phyloP scores from a whole-genome alignment of 2,888 invertebrate species.

The Ceratothoa steindachneri region DNA sequence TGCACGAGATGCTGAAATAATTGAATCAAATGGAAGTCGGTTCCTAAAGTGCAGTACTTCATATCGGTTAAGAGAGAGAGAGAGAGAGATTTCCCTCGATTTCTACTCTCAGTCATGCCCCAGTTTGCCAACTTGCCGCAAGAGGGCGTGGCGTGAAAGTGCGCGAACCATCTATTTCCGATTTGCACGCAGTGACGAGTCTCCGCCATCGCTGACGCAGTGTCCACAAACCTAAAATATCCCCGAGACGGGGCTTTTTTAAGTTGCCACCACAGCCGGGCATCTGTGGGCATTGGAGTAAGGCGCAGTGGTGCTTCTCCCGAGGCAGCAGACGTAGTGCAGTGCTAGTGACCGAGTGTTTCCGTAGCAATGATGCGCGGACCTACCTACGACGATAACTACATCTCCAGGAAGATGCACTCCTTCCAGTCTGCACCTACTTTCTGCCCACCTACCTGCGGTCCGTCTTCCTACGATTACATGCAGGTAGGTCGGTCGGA shows the following conservation, averaged over 20 bases:
- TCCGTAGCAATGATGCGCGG: constrained; percentile 38
- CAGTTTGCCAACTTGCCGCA: too few relatives aligned
- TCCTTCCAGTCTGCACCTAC: constrained; percentile 32
- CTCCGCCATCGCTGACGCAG: neutral
- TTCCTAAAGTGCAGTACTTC: too few relatives aligned
- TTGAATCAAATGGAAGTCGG: too few relatives aligned
- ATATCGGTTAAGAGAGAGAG: too few relatives aligned
- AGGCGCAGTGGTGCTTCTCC: constrained; percentile 1
- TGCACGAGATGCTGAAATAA: too few relatives aligned
- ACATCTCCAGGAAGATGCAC: constrained; percentile 45
- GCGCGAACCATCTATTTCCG: neutral
- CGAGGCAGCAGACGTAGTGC: constrained; percentile 3
- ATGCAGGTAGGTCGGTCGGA: neutral
- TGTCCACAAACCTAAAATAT: constrained; percentile 1
- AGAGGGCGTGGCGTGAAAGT: neutral
- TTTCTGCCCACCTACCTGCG: constrained; percentile 27
- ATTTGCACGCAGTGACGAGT: neutral
- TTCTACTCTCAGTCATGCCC: too few relatives aligned
- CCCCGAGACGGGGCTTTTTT: constrained; percentile 2
- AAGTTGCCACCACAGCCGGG: neutral
- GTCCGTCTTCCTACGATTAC: neutral
- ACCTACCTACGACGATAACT: constrained; percentile 44
- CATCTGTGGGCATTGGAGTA: neutral
- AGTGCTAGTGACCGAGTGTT: neutral
- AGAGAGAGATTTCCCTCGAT: too few relatives aligned